Evolutionary conservation across 2,888 invertebrate species (phyloP), one percentile per base, ranked within the genome.

Genomic region (Yponomeuta sedellus): DNA sequence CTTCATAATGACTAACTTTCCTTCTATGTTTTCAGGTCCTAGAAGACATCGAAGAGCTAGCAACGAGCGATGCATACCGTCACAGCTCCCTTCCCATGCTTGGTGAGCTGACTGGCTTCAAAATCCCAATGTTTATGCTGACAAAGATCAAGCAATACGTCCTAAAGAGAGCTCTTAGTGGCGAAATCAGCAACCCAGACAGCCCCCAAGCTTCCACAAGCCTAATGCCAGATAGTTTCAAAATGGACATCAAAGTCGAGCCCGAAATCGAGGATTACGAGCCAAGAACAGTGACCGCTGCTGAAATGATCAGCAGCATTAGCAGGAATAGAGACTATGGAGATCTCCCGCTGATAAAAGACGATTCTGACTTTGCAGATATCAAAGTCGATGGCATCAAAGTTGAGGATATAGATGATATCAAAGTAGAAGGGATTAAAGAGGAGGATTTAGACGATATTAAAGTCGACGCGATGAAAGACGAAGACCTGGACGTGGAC

Each of bases 41-140:
- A 68, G 95, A 96, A 75, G 96, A 96, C 75, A 95, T 96, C 63
- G 92, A 94, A 82, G 95, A 96, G 75, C 85, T 96, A 66, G 94
- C 95, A 10, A 92, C 93, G 69, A 94, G 94, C 71, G 95, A 95
- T 68, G 95, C 96, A 70, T 96, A 96, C 74, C 92, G 92, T 75
- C 93, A 93, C 76, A 94, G 86, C 73, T 93, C 94, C 0, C 88
- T 94, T 67, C 91, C 94, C 25, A 92, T 94, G 81, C 82, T 94
- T 20, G 93, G 94, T 63, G 95, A 96, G 75, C 81, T 96, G 68
- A 93, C 93, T 68, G 96, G 96, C 0, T 96, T 96, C 77, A 93
- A 93, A 78, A 94, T 95, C 0, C 96, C 96, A 11, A 91, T 92
- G 25, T 95, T 95, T 82, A 94, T 96, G 92, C 76, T 95, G 52